These are phyloP conservation scores for Phaethon lepturus DNA, from an alignment of 2,113 vertebrate species.

Conservation along the genomic window DNA sequence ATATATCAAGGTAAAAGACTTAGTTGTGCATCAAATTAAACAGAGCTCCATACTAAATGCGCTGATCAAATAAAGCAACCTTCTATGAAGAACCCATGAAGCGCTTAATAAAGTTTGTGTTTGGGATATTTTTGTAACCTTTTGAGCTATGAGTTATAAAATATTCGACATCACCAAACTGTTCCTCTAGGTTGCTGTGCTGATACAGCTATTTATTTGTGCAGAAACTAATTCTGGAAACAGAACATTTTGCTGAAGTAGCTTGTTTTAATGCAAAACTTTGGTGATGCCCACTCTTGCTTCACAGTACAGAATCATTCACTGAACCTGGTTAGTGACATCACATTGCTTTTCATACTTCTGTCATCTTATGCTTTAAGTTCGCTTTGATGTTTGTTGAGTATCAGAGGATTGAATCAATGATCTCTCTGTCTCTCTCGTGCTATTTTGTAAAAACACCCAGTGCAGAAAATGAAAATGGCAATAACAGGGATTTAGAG, in stretches of 20 bases:
- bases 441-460: neutral
- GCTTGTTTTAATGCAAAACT: slow-evolving; percentile 77
- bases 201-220: slow-evolving; percentile 46
- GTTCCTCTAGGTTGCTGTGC: slow-evolving; percentile 54
- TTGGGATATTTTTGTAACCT: slow-evolving; percentile 73
- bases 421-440: slow-evolving; percentile 71
- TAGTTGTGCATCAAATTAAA: neutral
- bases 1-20: neutral
- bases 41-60: slow-evolving; percentile 3
- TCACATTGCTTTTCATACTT: slow-evolving; percentile 79
- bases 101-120: slow-evolving; percentile 64
- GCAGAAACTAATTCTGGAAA: slow-evolving; percentile 51
- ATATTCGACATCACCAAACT: slow-evolving; percentile 78
- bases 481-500: neutral
- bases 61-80: slow-evolving; percentile 72
- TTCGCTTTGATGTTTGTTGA: slow-evolving; percentile 76
- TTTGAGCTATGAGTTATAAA: slow-evolving; percentile 70
- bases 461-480: neutral
- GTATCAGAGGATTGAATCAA: slow-evolving; percentile 82
- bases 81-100: slow-evolving; percentile 42
- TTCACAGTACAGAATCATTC: slow-evolving; percentile 76
- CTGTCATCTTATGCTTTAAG: slow-evolving; percentile 85
- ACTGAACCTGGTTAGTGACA: slow-evolving; percentile 79
- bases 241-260: slow-evolving; percentile 46
- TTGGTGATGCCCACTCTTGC: slow-evolving; percentile 92